Percentiles rank a stretch among this genome's conserved stretches.
phyloP scores from a whole-genome alignment of 2,113 vertebrate species.

The Dicaeum eximium region DNA sequence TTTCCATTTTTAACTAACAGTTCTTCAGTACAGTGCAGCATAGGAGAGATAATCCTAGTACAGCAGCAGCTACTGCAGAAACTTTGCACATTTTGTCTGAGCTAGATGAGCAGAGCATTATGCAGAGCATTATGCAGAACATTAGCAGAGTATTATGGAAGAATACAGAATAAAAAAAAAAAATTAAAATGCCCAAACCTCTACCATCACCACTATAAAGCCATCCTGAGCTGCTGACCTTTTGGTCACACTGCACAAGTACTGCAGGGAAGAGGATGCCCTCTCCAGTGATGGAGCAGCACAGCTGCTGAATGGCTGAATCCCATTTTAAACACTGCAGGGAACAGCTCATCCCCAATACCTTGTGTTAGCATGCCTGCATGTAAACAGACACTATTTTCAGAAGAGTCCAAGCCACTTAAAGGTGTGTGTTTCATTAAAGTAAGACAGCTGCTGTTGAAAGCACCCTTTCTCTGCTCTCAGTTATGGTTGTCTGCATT shows the following conservation, averaged over 20 bases:
- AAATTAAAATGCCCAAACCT: fast-evolving
- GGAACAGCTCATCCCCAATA: not conserved
- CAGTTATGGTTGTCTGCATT: not conserved
- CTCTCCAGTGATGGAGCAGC: fast-evolving
- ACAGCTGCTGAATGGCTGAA: not conserved
- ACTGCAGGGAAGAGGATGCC: not conserved
- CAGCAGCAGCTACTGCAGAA: not conserved
- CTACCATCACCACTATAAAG: not conserved
- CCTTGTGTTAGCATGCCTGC: not conserved
- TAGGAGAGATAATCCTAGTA: not conserved
- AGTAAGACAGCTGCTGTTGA: not conserved
- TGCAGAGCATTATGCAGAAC: too few species aligned
- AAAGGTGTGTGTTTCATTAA: not conserved
- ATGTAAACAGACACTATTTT: not conserved
- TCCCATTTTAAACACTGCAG: not conserved
- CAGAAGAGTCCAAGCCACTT: not conserved
- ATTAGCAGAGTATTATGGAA: not conserved
- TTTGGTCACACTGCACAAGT: not conserved
- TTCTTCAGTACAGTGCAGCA: not conserved
- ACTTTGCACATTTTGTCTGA: not conserved
- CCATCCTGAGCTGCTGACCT: fast-evolving
- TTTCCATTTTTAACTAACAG: not conserved
- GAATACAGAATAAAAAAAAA: not conserved
- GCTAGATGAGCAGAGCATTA: not conserved
- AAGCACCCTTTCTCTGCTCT: not conserved